Evolutionary conservation across 2,113 vertebrate genomes (phyloP), one percentile per base, ranked within the genome.

Genomic region (Smithornis capensis): DNA sequence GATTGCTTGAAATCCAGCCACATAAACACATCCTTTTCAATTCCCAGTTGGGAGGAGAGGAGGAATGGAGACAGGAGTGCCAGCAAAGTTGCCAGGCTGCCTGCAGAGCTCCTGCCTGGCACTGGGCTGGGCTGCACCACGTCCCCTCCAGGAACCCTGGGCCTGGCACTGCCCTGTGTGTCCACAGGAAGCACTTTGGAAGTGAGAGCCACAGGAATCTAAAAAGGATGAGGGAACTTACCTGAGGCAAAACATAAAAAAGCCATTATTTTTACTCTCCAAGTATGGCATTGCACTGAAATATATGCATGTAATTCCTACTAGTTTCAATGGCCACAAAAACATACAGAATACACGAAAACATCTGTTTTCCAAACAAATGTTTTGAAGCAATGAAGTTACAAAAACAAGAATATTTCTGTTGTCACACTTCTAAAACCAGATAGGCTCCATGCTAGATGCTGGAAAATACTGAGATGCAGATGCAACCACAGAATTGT

Each of bases 201-300:
- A 92, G 52, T 5, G 31, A 68, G 52, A 86, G 44, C 19, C 88
- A 79, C 59, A 50, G 53, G 37, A 81, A 87, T 53, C 87, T 5
- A 70, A 70, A 83, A 87, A 92, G 68, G 60, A n/a, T 7, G 13
- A 87, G 63, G 59, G 45, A 93, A 91, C 69, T 84, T 45, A 92
- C 64, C 92, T 82, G 68, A 90, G 79, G 86, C 80, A 89, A 94
- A 93, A 87, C 29, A 85, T 38, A 33, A 64, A 86, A 94, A 85
- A 37, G 4, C 7, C 42, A 42, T 42, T 92, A 63, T 63, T 94
- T 80, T 75, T 29, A 88, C 44, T 63, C 52, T 92, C 47, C 52
- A 75, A 65, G 21, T 31, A 87, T 37, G 24, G 28, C 35, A 68
- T 75, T 78, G 17, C 80, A 87, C 40, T 56, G 31, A 81, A 95